phyloP scores from a whole-genome alignment of 35 echinoderm and acorn worm genomes.

The Heliocidaris erythrogramma region DNA sequence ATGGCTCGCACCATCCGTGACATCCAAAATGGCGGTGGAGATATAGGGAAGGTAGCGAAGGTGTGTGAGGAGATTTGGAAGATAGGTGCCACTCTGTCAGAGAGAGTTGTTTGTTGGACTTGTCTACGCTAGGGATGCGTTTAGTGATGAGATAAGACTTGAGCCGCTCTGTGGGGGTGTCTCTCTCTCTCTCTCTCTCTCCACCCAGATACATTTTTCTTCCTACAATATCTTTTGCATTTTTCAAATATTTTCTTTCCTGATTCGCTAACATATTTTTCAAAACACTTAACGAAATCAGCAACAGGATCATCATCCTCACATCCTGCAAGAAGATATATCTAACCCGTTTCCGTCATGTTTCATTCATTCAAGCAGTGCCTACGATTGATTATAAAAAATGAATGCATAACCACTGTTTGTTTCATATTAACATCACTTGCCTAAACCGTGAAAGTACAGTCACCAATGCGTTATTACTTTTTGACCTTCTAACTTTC shows the following conservation, averaged over 20 bases:
- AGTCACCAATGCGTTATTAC: not conserved
- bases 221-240: not conserved
- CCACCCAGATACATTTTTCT: not conserved
- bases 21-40: not conserved
- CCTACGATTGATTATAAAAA: too few species aligned
- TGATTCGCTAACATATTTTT: not conserved
- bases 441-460: not conserved
- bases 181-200: not conserved
- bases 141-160: not conserved
- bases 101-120: not conserved
- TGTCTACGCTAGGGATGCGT: not conserved
- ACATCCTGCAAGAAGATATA: not conserved
- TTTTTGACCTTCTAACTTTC: constrained; percentile 3
- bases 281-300: not conserved
- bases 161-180: not conserved
- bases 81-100: not conserved
- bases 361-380: not conserved
- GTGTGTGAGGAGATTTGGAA: not conserved
- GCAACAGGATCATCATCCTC: not conserved
- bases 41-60: not conserved
- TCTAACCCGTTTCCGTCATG: not conserved
- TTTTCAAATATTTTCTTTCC: not conserved
- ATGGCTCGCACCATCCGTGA: too few species aligned
- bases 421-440: too few species aligned
- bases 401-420: too few species aligned